phyloP scores from a whole-genome alignment of 2,113 vertebrate species.

The Cettia cetti region DNA sequence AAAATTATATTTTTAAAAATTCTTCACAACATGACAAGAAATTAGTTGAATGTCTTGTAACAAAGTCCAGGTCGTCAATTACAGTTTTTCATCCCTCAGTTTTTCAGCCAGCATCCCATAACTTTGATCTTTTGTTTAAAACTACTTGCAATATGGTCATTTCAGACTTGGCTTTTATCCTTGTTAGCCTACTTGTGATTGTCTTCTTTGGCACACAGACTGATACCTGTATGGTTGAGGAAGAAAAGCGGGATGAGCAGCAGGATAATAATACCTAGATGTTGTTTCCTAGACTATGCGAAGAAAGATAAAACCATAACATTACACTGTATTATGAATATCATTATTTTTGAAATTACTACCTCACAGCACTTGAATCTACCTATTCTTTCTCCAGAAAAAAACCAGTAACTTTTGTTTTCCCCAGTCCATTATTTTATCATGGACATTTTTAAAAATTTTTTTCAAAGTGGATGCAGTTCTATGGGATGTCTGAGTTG shows the following conservation, averaged over 20 bases:
- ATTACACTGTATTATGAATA: neutral
- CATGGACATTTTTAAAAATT: neutral
- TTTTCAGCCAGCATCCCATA: neutral
- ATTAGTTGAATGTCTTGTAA: neutral
- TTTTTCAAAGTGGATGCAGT: neutral
- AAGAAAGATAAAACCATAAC: neutral
- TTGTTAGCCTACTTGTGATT: neutral
- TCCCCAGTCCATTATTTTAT: neutral
- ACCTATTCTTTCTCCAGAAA: neutral
- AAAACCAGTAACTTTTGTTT: neutral
- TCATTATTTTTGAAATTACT: neutral
- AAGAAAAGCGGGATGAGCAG: neutral
- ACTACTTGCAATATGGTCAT: neutral
- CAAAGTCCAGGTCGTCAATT: neutral
- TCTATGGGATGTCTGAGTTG: neutral
- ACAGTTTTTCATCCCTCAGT: neutral
- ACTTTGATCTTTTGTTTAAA: neutral
- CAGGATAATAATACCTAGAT: neutral
- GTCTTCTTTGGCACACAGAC: neutral
- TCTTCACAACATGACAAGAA: neutral
- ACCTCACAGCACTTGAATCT: neutral
- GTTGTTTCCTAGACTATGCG: neutral
- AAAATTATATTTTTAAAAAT: no score
- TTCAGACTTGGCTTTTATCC: neutral
- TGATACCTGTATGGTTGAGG: neutral